Evolutionary conservation across 2,888 invertebrate genomes (phyloP), one percentile per base, ranked within the genome.

Genomic region (Meloe dianella): DNA sequence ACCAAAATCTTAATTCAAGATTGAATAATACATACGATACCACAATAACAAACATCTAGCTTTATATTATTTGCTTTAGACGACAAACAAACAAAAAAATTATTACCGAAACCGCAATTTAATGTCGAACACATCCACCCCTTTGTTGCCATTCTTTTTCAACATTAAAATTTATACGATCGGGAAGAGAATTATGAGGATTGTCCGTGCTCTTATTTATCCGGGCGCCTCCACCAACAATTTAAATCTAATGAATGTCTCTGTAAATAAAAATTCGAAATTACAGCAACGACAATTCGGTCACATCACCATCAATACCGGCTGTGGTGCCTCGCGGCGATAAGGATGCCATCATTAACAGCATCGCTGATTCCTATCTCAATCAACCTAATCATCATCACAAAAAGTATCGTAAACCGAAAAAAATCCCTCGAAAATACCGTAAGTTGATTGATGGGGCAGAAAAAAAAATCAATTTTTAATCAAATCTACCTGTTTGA

Each of bases 331-430:
- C 89, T 4, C 87, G 89, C 60, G 89, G 91, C 51, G 89, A 90
- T 71, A 91, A 91, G 75, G 87, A 89, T 51, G 91, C 91, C 56
- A 89, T 92, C 64, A 84, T 92, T 77, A 89, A 91, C 79, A 91
- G 90, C 80, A 89, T 92, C 74, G 91, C 90, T 60, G 88, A 90
- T 72, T 88, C 89, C 67, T 92, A 92, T 82, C 83, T 87, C 57
- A 86, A 85, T 17, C 82, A 82, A 73, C 74, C 77, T 57, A 82
- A 84, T 66, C 78, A 78, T 57, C 82, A 82, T 62, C 81, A 80
- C 68, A 84, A 84, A 76, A 84, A 84, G 71, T 83, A 83, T 75
- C 78, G 82, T 62, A 84, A 84, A 74, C 77, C 79, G 59, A 81
- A 81, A 77, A 84, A 83, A 75, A 78, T 77, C 63, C 72, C 77